Base-by-base conservation (phyloP, 2,797 vertebrate species). In the Cossypha heuglini region DNA sequence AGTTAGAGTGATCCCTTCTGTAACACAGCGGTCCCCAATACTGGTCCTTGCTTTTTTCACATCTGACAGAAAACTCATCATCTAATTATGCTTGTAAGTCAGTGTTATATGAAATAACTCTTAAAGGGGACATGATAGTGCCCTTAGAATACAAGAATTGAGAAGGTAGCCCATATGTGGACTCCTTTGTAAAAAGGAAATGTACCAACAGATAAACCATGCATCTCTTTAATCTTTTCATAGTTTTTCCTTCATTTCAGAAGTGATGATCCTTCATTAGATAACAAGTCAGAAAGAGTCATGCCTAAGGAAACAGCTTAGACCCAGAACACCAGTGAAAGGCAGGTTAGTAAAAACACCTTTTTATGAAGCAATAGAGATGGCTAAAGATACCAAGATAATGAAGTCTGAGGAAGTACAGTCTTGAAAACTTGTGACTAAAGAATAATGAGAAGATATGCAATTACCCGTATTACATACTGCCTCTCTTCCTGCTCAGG, bases 171-270 rank as follows among this genome's bases (percentile, higher is more conserved):
- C 20, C 19, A 19, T 48, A 40, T 24, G 59, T 52, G 49, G 35
- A 90, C 46, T 48, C 13, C 14, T 10, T 29, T 64, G 10, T 51
- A 48, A 12, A 54, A 11, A 43, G 17, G 13, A 85, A 87, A 95
- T 26, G 16, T 52, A 71, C 37, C 35, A 48, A 52, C 4, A 51
- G 29, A 51, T 33, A 79, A 91, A 85, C 19, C 33, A 79, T 62
- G 13, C 13, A 66, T 28, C 11, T 51, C 35, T 69, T 67, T 61
- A 63, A 77, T 38, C 1, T 45, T 80, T 80, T 69, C 0, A 0
- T 24, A 24, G 3, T 76, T 82, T 87, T 82, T 64, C 17, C 18
- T 85, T 66, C 15, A 43, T 79, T 85, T 88, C 38, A 87, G 46
- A 79, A 43, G 7, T 24, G 38, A n/a, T 33, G 16, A 40, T 45